Evolutionary conservation across 1,140 invertebrate genomes (phyloP), one percentile per base, ranked within the genome.

Genomic region (Brachionus angularis): DNA sequence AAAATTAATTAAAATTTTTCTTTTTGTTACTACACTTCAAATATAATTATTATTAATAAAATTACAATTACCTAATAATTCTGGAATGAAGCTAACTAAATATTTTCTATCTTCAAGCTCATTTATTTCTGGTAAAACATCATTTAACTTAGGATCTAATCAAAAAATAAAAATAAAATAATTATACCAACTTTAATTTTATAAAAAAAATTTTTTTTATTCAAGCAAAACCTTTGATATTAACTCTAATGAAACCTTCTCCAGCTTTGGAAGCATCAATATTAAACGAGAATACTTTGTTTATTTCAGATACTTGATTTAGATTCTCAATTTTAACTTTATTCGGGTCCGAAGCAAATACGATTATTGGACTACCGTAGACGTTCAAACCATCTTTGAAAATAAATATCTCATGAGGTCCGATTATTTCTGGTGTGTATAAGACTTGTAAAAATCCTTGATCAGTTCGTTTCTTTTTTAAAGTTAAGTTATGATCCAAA

Each of bases 61-160:
- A 14, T 21, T 39, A 23, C 36, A 39, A n/a, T n/a, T 58, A 58
- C 53, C 53, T 58, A 14, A 12, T 58, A 58, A 23, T 21, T 58
- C 34, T 21, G 53, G 53, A 23, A 58, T n/a, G 34, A 58, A 58
- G 39, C 53, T 58, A 39, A 58, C 53, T 3, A 58, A 58, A 58
- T 58, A 58, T 39, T 58, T 58, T 58, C 53, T 58, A 21, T 58
- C 53, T 39, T 58, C 36, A 16, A 58, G 23, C 16, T 58, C 53
- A 39, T 58, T 58, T 58, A 58, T 58, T 39, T 58, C 53, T 39
- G 53, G 53, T 58, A 58, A 39, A 3, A 58, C 39, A 33, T 58
- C 53, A 58, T 58, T 58, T 23, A 58, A 39, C 39, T 58, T 58
- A 23, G 53, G 53, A 58, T 58, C 53, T 58, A 18, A 7, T 23